Percentiles rank a stretch among this genome's conserved stretches.
Conservation (phyloP, 2,113 vertebrate species). For the Cinclus cinclus region DNA sequence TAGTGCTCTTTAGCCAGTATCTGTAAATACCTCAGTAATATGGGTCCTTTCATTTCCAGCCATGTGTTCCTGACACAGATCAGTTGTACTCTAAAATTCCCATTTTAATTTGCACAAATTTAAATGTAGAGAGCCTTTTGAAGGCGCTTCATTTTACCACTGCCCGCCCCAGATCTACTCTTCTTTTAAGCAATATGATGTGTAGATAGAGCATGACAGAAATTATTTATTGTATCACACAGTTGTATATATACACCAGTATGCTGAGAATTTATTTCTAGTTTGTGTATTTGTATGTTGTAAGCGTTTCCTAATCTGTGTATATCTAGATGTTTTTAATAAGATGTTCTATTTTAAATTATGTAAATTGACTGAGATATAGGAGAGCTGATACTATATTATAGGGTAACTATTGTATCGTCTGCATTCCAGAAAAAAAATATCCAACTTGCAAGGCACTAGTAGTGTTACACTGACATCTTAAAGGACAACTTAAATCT, state of each 20-base stretch:
- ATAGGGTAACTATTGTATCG: conserved; percentile 92
- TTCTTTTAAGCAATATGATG: conserved; percentile 99
- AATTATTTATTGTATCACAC: conserved; percentile 95
- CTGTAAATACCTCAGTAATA: conserved; percentile 99
- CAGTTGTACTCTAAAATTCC: conserved; percentile 75
- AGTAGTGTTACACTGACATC: conserved; percentile 86
- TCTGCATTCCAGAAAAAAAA: conserved; percentile 92
- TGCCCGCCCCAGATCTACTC: conserved; percentile 82
- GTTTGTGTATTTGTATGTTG: conserved; percentile 99
- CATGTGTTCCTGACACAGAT: conserved; percentile 76
- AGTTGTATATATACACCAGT: conserved; percentile 97
- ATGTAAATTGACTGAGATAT: conserved; percentile 98
- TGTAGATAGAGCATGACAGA: conserved; percentile 99
- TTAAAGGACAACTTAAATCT: conserved; percentile 92
- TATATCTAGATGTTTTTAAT: conserved; percentile 99
- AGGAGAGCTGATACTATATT: conserved; percentile 98
- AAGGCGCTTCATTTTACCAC: conserved; percentile 71
- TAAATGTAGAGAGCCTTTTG: conserved; percentile 78
- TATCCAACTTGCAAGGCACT: conserved; percentile 84
- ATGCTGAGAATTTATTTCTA: conserved; percentile 97
- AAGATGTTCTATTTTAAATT: conserved; percentile 99
- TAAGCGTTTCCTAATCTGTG: conserved; percentile 99
- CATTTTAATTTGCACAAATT: conserved; percentile 81
- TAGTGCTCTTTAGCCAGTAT: conserved; percentile 98
- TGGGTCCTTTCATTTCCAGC: conserved; percentile 88